These are phyloP conservation scores for Papilio elwesi DNA, from an alignment of 2,888 invertebrate genomes.

Conservation along the genomic window DNA sequence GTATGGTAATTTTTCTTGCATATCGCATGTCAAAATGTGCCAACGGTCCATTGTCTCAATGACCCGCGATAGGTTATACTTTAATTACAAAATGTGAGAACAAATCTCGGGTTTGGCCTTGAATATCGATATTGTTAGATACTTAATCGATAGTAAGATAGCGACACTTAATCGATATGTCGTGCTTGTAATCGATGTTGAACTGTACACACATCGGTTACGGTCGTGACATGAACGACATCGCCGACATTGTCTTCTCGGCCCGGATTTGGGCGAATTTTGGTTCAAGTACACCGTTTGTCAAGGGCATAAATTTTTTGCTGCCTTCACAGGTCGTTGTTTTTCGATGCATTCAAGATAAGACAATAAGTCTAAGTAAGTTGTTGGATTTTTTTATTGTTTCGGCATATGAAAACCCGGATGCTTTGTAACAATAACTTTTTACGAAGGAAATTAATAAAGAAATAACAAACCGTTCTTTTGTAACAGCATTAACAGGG, in stretches of 20 bases:
- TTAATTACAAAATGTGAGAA: conserved; percentile 48
- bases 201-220: conserved; percentile 64
- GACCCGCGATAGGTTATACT: conserved; percentile 38
- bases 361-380: not conserved
- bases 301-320: conserved; percentile 15
- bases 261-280: conserved; percentile 73
- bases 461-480: too few species aligned
- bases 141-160: conserved; percentile 61
- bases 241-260: conserved; percentile 72
- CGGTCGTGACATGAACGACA: conserved; percentile 73
- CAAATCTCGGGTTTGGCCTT: conserved; percentile 57
- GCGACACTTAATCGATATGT: conserved; percentile 63
- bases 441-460: not conserved
- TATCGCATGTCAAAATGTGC: conserved; percentile 51
- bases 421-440: not conserved
- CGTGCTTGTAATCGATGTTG: conserved; percentile 58
- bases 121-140: conserved; percentile 57
- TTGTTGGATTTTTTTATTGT: not conserved
- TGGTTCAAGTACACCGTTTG: conserved; percentile 66
- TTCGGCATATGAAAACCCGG: not conserved
- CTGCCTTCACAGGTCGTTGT: conserved; percentile 1
- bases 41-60: conserved; percentile 40
- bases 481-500: too few species aligned
- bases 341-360: not conserved
- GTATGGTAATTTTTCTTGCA: conserved; percentile 51